Percentiles rank a stretch among this genome's conserved stretches.
Evolutionary conservation across 2,113 vertebrate genomes (phyloP).

Genomic region (Xiphias gladius): DNA sequence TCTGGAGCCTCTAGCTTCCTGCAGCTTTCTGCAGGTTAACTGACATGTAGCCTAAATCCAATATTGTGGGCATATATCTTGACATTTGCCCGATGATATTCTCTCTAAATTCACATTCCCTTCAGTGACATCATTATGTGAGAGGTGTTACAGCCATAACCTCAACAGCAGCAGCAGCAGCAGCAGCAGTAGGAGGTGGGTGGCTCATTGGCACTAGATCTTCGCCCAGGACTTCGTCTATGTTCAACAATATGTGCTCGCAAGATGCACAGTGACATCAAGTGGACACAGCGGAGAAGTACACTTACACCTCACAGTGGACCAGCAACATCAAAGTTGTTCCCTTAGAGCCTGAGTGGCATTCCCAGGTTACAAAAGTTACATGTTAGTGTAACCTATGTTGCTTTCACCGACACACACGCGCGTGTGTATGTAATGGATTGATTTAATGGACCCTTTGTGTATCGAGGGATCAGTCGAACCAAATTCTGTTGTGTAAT

Average conservation of each 20-base stretch:
- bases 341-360: not conserved
- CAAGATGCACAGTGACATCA: constrained; percentile 52
- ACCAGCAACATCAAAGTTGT: not conserved
- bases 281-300: constrained; percentile 45
- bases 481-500: not conserved
- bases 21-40: not conserved
- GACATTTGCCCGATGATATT: no score
- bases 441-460: no score
- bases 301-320: not conserved
- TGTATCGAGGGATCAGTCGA: not conserved
- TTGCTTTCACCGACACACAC: no score
- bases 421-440: no score
- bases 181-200: not conserved
- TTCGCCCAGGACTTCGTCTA: constrained; percentile 1
- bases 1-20: not conserved
- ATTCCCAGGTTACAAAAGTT: no score
- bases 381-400: no score
- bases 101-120: no score
- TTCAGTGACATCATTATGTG: no score
- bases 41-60: not conserved
- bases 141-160: no score
- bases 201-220: not conserved
- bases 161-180: not conserved
- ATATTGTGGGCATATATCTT: no score
- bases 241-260: not conserved